Percentiles rank a stretch among this genome's conserved stretches.
phyloP scores from a whole-genome alignment of 2,888 invertebrate species.

The Bursaphelenchus okinawaensis region DNA sequence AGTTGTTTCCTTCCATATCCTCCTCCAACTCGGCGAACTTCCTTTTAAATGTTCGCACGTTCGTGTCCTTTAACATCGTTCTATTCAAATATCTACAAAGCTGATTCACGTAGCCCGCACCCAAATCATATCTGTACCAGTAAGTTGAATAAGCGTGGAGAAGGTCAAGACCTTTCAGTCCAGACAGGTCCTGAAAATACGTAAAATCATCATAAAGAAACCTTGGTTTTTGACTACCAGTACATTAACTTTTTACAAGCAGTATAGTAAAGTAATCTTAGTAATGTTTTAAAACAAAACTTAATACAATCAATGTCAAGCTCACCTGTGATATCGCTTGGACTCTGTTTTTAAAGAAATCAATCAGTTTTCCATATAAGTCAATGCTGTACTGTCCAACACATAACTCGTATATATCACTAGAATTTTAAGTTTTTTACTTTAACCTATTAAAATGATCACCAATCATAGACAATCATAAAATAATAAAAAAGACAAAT shows the following conservation, averaged over 20 bases:
- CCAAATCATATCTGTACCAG: conserved; percentile 3
- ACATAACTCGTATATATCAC: conserved; percentile 7
- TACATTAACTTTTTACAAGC: not conserved
- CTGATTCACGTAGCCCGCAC: conserved; percentile 4
- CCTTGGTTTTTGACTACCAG: not conserved
- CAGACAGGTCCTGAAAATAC: conserved; percentile 1
- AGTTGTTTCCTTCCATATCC: not conserved
- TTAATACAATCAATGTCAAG: not conserved
- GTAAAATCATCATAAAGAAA: not conserved
- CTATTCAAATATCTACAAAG: conserved; percentile 7
- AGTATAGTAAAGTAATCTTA: too few relatives aligned
- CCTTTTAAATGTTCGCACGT: not conserved
- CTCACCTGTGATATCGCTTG: not conserved
- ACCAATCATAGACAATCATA: too few relatives aligned
- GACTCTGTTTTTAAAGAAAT: not conserved
- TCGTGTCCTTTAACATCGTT: not conserved
- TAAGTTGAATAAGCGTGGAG: not conserved
- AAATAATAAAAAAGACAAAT: not conserved
- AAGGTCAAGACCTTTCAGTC: not conserved
- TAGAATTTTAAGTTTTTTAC: not conserved
- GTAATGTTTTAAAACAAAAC: too few relatives aligned
- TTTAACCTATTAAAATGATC: too few relatives aligned
- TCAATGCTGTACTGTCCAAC: not conserved
- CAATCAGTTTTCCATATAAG: conserved; percentile 1
- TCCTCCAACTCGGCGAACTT: not conserved